Base-by-base conservation (phyloP, 2,888 invertebrate genomes). In the Lithophane leautieri region DNA sequence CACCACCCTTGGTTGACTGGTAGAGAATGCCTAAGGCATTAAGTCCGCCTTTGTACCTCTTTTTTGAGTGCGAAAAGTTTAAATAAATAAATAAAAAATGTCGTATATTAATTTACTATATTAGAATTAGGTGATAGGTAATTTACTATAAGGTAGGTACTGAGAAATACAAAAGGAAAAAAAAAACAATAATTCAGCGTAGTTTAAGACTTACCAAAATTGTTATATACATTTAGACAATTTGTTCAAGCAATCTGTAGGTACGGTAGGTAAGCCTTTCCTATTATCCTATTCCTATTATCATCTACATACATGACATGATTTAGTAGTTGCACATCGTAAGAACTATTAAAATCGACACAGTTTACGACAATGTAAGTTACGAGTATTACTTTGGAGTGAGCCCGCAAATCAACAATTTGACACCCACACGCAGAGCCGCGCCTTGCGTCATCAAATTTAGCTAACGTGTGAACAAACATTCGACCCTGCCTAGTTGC, bases 391-490 rank as follows among this genome's bases (percentile, higher is more conserved):
- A 89, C 89, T 91, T 91, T 92, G 86, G 89, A 92, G 90, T 89
- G 90, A 91, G 89, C 89, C 90, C 92, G 90, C 94, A 94, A 94
- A 95, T 94, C 94, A 95, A 94, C 94, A 93, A 91, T 93, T 94
- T 92, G 93, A 92, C 93, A 93, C 94, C 94, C 93, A 94, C 94
- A 91, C 92, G 89, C 85, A 85, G 87, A 86, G 94, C 94, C 95
- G 91, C 95, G 91, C 95, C 96, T 92, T 94, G 92, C 95, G 95
- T 95, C 95, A 96, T 95, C 96, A 96, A 96, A 96, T 96, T 96
- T 96, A 94, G 95, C 95, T 96, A 96, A 96, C 95, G 93, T 94
- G 93, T 94, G 91, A 91, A 94, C 95, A 95, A 95, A 96, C 95
- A 95, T 92, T 92, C 90, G 93, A 94, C 95, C 95, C 92, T 93